Conservation (phyloP, 2,888 invertebrate species). For the Caenorhabditis doughertyi region DNA sequence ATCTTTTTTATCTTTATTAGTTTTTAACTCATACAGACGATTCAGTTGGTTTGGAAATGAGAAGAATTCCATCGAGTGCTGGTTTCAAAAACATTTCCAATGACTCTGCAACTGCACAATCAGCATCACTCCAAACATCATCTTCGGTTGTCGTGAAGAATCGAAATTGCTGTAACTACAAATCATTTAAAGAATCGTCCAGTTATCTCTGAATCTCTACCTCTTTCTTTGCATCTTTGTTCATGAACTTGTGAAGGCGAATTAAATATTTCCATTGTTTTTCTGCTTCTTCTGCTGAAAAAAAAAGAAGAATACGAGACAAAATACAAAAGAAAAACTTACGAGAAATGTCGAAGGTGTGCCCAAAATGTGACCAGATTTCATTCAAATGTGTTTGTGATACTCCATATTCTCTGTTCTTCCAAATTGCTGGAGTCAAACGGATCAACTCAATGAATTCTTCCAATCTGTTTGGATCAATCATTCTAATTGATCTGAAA, state of each 20-base stretch:
- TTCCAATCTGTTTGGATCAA: conserved; percentile 27
- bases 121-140: conserved; percentile 30
- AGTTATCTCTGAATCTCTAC: not conserved
- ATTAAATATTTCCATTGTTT: conserved; percentile 52
- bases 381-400: conserved; percentile 37
- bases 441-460: conserved; percentile 55
- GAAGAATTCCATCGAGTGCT: conserved; percentile 20
- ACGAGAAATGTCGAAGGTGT: conserved; percentile 57
- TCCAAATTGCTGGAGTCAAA: conserved; percentile 55
- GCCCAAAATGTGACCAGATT: conserved; percentile 59
- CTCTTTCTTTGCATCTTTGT: conserved; percentile 8
- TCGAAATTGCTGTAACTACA: conserved; percentile 37
- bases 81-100: conserved; percentile 23
- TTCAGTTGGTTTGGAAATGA: conserved; percentile 29
- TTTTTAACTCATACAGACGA: conserved; percentile 20
- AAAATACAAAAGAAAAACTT: not conserved
- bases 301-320: not conserved
- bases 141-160: not conserved
- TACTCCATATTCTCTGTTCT: conserved; percentile 36
- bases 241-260: conserved; percentile 43
- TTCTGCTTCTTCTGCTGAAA: conserved; percentile 50
- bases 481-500: conserved; percentile 30
- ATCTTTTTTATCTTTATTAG: not conserved
- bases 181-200: not conserved
- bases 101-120: conserved; percentile 37